These are phyloP conservation scores for Cladorhizidae sp. DNA, from an alignment of 37 sponge, comb jelly and placozoan species.

Conservation along the genomic window DNA sequence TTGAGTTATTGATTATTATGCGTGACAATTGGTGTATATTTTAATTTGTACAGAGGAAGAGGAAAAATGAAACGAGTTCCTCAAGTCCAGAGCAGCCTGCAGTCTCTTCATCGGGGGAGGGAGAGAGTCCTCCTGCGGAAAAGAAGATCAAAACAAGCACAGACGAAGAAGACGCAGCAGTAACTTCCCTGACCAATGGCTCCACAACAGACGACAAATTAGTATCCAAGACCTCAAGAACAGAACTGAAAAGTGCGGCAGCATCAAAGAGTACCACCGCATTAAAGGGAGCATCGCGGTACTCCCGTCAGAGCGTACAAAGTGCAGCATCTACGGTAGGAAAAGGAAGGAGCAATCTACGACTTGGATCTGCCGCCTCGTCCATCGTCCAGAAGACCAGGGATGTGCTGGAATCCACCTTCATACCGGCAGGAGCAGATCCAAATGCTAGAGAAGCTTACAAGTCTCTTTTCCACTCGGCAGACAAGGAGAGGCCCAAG, in stretches of 20 bases:
- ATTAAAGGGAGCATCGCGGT: neutral
- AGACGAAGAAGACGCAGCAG: neutral
- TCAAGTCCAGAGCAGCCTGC: too few relatives aligned
- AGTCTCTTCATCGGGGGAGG: constrained; percentile 7
- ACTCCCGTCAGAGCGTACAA: neutral
- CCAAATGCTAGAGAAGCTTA: constrained; percentile 62
- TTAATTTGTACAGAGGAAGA: constrained; percentile 7
- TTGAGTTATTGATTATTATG: too few relatives aligned
- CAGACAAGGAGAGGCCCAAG: constrained; percentile 33
- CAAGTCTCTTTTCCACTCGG: constrained; percentile 86
- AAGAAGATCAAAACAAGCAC: constrained; percentile 13
- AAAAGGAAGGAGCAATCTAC: neutral
- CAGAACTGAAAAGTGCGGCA: neutral
- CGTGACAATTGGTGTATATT: neutral
- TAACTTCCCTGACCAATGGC: neutral
- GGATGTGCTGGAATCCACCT: neutral
- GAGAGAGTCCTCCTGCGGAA: constrained; percentile 16
- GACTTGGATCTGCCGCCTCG: constrained; percentile 20
- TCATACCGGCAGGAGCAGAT: constrained; percentile 36
- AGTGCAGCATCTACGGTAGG: neutral
- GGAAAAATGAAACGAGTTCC: neutral
- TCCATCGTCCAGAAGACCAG: constrained; percentile 22
- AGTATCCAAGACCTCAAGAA: neutral
- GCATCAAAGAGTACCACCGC: neutral
- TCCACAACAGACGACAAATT: neutral